A percentile compares a stretch with the other conserved stretches of the same genome.
These are phyloP conservation scores for Smithornis capensis DNA, from an alignment of 2,113 vertebrate species.

Conservation along the genomic window DNA sequence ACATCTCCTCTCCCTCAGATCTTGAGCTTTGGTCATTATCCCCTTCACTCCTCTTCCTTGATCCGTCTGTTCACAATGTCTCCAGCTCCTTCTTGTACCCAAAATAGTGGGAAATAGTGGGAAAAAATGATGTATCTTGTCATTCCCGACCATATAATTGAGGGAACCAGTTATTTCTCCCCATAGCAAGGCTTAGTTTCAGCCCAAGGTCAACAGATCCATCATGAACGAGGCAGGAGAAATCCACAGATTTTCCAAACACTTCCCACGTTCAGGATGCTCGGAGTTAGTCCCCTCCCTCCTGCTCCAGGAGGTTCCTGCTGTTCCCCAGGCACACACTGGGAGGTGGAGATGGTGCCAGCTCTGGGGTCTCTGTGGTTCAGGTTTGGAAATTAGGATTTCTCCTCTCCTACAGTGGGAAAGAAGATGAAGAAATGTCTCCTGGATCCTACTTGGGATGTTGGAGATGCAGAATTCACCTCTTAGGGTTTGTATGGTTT, in stretches of 20 bases:
- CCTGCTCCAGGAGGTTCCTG: neutral
- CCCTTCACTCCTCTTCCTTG: neutral
- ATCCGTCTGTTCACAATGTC: neutral
- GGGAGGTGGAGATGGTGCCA: neutral
- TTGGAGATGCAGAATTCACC: neutral
- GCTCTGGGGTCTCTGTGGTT: neutral
- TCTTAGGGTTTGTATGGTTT: neutral
- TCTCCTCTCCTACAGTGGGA: accelerated
- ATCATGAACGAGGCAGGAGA: neutral
- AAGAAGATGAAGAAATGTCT: neutral
- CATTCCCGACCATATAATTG: neutral
- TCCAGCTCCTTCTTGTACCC: neutral
- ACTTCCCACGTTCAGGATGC: neutral
- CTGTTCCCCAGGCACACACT: neutral
- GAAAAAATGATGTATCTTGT: neutral
- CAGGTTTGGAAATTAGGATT: neutral
- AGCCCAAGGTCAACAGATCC: neutral
- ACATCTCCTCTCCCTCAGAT: neutral
- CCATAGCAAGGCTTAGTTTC: neutral
- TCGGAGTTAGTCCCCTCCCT: neutral
- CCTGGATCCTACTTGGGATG: neutral
- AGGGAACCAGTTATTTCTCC: neutral
- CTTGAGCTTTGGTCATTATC: neutral
- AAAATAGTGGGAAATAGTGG: neutral
- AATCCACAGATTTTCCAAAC: neutral